phyloP scores from a whole-genome alignment of 2,113 vertebrate genomes.

The Sturnus vulgaris region DNA sequence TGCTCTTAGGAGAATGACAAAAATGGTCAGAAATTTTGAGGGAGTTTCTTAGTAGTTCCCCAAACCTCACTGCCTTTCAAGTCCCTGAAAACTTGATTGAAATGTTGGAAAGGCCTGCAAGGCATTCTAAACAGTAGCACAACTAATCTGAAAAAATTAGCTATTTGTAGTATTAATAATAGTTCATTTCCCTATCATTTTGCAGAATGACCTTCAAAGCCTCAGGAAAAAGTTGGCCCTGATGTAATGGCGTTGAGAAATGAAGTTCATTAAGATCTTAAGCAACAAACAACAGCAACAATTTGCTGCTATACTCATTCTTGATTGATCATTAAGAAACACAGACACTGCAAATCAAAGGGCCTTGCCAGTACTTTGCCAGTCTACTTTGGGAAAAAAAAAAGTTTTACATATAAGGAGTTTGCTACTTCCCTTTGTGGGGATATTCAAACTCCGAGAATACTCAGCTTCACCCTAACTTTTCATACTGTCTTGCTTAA shows the following conservation, averaged over 20 bases:
- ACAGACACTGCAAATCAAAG: constrained; percentile 10
- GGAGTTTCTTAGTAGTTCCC: not conserved
- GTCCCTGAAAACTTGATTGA: not conserved
- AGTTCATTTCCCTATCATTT: not conserved
- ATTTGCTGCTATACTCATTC: constrained; percentile 48
- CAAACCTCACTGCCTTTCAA: not conserved
- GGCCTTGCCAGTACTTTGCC: not conserved
- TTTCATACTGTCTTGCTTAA: not conserved
- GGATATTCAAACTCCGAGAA: not conserved
- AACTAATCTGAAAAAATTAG: not conserved
- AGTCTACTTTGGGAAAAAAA: not conserved
- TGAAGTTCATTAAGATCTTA: constrained; percentile 53
- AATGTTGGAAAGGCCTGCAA: not conserved
- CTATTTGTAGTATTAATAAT: constrained; percentile 4
- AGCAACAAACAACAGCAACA: constrained; percentile 46
- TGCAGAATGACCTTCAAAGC: not conserved
- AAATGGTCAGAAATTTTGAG: not conserved
- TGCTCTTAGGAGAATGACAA: not conserved
- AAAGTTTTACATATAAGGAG: not conserved
- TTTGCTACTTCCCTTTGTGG: not conserved
- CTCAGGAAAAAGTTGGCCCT: constrained; percentile 10
- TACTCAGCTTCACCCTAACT: not conserved
- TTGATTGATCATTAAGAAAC: constrained; percentile 9
- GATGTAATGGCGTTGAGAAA: constrained; percentile 49
- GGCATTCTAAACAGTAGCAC: not conserved